Conservation (phyloP, 2,113 vertebrate genomes). For the Polypterus bichir region DNA sequence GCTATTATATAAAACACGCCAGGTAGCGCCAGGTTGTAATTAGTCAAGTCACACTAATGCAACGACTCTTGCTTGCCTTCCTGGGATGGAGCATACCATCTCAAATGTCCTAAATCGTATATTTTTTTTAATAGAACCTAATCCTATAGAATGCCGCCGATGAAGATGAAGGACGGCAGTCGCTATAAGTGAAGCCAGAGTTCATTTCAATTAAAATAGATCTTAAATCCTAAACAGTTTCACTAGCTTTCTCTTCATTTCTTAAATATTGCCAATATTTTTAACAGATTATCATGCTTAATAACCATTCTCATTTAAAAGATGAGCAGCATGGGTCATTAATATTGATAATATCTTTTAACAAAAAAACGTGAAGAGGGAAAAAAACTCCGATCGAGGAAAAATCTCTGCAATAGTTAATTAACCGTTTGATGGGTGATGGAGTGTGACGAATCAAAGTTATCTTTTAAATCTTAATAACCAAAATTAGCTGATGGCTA, state of each 20-base stretch:
- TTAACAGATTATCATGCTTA: conserved; percentile 49
- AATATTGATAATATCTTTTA: conserved; percentile 49
- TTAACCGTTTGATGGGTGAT: conserved; percentile 4
- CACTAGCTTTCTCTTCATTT: conserved; percentile 27
- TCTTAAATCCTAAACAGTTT: not conserved
- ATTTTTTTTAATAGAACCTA: not conserved
- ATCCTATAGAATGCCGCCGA: not conserved
- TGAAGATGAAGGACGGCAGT: not conserved
- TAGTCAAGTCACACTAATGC: no score
- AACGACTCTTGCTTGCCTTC: no score
- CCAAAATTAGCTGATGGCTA: conserved; percentile 2
- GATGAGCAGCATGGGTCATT: conserved; percentile 44
- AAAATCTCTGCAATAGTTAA: conserved; percentile 19
- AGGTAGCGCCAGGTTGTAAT: no score
- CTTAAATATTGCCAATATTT: conserved; percentile 39
- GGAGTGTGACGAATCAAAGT: conserved; percentile 4
- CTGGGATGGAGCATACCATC: no score
- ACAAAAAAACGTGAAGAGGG: conserved; percentile 28
- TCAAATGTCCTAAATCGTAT: not conserved
- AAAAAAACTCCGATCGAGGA: conserved; percentile 27
- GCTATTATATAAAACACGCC: no score
- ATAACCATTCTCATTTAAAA: conserved; percentile 48
- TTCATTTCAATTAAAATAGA: not conserved
- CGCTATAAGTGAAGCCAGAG: not conserved
- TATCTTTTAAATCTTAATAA: conserved; percentile 5